These are phyloP conservation scores for Pteruthius melanotis DNA, from an alignment of 2,113 vertebrate genomes.

Conservation along the genomic window DNA sequence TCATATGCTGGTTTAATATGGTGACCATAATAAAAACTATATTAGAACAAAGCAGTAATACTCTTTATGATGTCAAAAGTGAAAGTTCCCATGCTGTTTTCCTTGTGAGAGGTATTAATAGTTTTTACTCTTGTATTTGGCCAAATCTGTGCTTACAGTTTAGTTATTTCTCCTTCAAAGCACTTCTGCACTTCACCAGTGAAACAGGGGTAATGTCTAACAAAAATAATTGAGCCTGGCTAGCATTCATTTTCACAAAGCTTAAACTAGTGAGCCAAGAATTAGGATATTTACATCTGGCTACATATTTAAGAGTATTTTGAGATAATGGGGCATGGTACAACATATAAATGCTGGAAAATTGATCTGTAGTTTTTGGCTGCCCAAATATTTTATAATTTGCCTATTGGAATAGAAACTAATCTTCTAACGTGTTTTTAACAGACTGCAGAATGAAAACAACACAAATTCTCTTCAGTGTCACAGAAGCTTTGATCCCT, in stretches of 20 bases:
- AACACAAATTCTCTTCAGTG: not conserved
- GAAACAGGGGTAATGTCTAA: not conserved
- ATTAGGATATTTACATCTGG: not conserved
- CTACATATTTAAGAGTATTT: not conserved
- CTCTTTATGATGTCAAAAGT: not conserved
- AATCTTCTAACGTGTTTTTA: not conserved
- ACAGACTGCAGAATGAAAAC: not conserved
- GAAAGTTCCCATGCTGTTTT: not conserved
- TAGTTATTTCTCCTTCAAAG: not conserved
- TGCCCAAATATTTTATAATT: not conserved
- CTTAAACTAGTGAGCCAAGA: not conserved
- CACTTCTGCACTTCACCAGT: not conserved
- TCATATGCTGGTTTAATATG: not conserved
- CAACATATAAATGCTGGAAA: not conserved
- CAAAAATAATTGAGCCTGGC: not conserved
- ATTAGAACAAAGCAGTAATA: not conserved
- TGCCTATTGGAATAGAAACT: not conserved
- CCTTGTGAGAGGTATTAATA: not conserved
- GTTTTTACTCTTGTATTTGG: not conserved
- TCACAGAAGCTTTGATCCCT: not conserved
- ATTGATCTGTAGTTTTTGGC: not conserved
- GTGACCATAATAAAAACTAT: not conserved
- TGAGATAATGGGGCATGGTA: not conserved
- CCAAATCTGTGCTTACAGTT: not conserved
- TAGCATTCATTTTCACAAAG: not conserved